Base-by-base conservation (phyloP, 2,797 vertebrate species). In the Sebastes cheni region DNA sequence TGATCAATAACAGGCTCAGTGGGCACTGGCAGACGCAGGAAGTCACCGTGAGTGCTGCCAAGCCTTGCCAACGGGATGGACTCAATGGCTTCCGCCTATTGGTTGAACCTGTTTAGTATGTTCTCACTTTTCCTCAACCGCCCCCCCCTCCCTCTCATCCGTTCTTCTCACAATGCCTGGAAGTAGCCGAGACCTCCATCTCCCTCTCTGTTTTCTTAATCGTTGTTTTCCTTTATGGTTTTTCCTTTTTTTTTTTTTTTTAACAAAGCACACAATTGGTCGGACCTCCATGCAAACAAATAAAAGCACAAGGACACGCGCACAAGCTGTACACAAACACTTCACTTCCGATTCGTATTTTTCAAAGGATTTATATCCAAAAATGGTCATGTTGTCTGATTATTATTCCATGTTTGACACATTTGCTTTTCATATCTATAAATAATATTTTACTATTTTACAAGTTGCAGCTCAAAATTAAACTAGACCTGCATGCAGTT, bases 101-200 rank as follows among this genome's bases (percentile, higher is more conserved):
- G 92, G 92, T 91, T 42, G 78, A 93, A 93, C 93, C 93, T 92
- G 91, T 95, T 96, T 92, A 93, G 94, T 95, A 96, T 95, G 95
- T 94, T 96, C 94, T 95, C 95, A 95, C 95, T 96, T 96, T 96
- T 96, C 93, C 96, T 95, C 86, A 90, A 87, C 89, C 94, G 5
- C 84, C 94, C 92, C 93, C 86, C 92, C 25, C 25, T 1, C 23
- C 23, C 23, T 27, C 87, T 91, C 93, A 94, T 96, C 95, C 95
- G 95, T 93, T 93, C 73, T 68, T 95, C 90, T 93, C 91, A 96
- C 96, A 96, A 96, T 96, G 94, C 95, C 95, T 95, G 96, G 96
- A 96, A 96, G 96, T 95, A 83, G 92, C 94, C 82, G 89, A 96
- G 95, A 96, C 95, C 94, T 74, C 94, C 93, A 95, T 94, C 91